A percentile compares a stretch with the other conserved stretches of the same genome.
These are phyloP conservation scores for Machimus atricapillus DNA, from an alignment of 2,888 invertebrate species.

Conservation along the genomic window DNA sequence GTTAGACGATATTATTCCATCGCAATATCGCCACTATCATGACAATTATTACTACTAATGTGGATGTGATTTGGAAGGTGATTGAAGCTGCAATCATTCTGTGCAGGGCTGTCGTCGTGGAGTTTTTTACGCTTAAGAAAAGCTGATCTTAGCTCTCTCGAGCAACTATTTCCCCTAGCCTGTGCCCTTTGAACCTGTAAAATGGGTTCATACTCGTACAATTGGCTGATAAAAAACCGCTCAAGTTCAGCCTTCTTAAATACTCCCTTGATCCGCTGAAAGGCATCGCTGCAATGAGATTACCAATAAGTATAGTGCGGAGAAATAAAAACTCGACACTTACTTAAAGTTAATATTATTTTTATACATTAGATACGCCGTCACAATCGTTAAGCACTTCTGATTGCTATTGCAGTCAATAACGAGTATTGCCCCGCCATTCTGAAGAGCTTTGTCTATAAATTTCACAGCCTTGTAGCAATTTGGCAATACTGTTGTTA, in stretches of 20 bases:
- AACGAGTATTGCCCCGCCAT: conserved; percentile 52
- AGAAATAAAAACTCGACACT: conserved; percentile 44
- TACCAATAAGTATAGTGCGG: not conserved
- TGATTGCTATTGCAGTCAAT: conserved; percentile 55
- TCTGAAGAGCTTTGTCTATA: conserved; percentile 53
- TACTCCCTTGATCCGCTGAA: conserved; percentile 52
- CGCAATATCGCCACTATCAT: conserved; percentile 17
- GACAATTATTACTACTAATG: not conserved
- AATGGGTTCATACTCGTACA: conserved; percentile 57
- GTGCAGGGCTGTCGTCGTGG: conserved; percentile 48
- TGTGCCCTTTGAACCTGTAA: conserved; percentile 56
- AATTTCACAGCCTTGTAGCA: conserved; percentile 56
- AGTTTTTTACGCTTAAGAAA: conserved; percentile 54
- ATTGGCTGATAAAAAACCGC: conserved; percentile 54
- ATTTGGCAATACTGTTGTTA: conserved; percentile 55
- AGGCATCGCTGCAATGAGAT: conserved; percentile 52
- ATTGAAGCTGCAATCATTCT: conserved; percentile 9
- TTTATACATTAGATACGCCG: conserved; percentile 56
- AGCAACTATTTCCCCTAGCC: conserved; percentile 55
- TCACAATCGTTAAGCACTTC: conserved; percentile 54
- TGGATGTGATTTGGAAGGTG: not conserved
- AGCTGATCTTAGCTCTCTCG: conserved; percentile 53
- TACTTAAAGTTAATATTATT: conserved; percentile 55
- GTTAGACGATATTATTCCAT: conserved; percentile 18
- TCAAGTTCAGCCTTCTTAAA: conserved; percentile 55